Base-by-base conservation (phyloP, 2,797 vertebrate genomes). In the Rhynchonycteris naso region DNA sequence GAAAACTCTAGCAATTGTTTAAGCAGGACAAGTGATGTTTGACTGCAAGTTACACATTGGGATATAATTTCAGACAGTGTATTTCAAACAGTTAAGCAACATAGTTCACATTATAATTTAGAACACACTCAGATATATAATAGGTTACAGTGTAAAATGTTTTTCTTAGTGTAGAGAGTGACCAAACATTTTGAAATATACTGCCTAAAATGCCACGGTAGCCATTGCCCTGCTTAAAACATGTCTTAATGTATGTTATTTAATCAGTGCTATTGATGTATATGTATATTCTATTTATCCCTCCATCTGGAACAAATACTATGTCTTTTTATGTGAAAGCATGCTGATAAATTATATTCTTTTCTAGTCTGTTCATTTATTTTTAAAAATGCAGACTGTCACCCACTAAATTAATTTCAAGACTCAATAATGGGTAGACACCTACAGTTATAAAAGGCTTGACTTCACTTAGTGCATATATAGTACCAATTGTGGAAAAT, bases 331-430 rank as follows among this genome's bases (percentile, higher is more conserved):
- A 61, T 33, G 38, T 81, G 28, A 26, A 63, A 26, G 7, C 33
- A 88, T 61, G 12, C 71, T 56, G 18, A 76, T 59, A 87, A 80
- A 8, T 13, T 75, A 18, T 47, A 58, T 75, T 61, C 21, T 84
- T 71, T 75, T 66, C 47, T 54, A 72, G 19, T 89, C 26, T 82
- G 13, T 75, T 89, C 66, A 35, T 65, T 75, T 74, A 24, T 93
- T 92, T 69, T 74, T 47, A 3, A 18, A 58, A 72, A 28, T 58
- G 50, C 68, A 89, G 43, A 71, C 15, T 84, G 6, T 22, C 21
- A 75, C 16, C 28, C 26, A 83, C 30, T 26, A 82, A 82, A 88
- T 95, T 90, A 93, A 92, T 80, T 92, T 96, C 26, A 90, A 88
- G 65, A 80, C 21, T 12, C 21, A 82, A 38, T 96, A 94, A 86